These are phyloP conservation scores for Dasyornis broadbenti DNA, from an alignment of 2,113 vertebrate genomes.

Conservation along the genomic window DNA sequence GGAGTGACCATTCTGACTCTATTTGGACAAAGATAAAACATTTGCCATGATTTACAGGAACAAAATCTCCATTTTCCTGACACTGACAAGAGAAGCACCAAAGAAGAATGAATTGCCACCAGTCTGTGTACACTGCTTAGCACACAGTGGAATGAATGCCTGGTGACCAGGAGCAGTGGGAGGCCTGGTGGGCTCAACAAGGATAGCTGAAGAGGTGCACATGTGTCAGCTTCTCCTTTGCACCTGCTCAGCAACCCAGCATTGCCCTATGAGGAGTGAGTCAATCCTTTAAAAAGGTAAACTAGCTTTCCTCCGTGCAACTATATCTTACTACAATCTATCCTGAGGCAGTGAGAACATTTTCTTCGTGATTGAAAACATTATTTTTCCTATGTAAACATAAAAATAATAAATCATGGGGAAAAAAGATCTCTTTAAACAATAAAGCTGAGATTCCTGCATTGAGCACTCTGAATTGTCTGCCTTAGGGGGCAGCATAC, in stretches of 20 bases:
- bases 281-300: background rate
- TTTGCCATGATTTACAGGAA: background rate
- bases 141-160: too few relatives aligned
- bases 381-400: background rate
- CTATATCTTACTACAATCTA: background rate
- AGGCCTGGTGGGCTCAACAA: background rate
- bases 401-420: background rate
- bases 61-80: background rate
- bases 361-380: background rate
- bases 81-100: background rate
- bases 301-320: background rate
- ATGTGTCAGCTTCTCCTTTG: background rate
- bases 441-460: background rate
- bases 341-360: background rate
- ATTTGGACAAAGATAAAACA: background rate
- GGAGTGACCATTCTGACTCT: accelerated
- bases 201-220: background rate
- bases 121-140: background rate
- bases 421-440: background rate
- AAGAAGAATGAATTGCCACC: background rate
- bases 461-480: background rate
- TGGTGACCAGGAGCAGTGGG: background rate
- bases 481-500: background rate
- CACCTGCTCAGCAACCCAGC: background rate
- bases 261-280: accelerated